Evolutionary conservation across 2,113 vertebrate genomes (phyloP), one percentile per base, ranked within the genome.

Genomic region (Colossoma macropomum): DNA sequence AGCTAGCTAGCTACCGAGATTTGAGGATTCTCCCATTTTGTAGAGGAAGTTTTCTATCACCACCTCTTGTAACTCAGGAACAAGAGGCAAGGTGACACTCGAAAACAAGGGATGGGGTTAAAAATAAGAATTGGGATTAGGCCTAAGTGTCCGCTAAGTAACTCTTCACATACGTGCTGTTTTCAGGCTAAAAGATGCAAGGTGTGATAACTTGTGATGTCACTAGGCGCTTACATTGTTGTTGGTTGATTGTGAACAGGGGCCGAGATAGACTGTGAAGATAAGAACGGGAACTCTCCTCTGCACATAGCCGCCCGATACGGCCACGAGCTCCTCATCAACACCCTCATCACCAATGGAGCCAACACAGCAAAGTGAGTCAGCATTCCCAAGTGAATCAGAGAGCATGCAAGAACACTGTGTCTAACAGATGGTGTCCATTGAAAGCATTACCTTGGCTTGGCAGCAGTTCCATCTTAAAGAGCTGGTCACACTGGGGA

Each of bases 291-390:
- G 87, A 99, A 99, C 86, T 98, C 98, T 21, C 97, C 98, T 75
- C 95, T 99, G 91, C 98, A 99, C 92, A 97, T 99, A 89, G 97
- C 98, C 38, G 97, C 98, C 66, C 96, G 97, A 90, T 99, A 98
- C 1, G 98, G 98, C 89, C 98, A 99, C 72, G 98, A 99, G 92
- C 95, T 99, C 54, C 96, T 99, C 82, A 97, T 99, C 90, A 99
- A 98, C 95, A 99, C 98, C 56, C 95, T 99, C 89, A 96, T 99
- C 90, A 96, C 95, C 62, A 99, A 96, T 90, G 96, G 96, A 92
- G 98, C 98, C 88, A 97, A 99, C 92, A 97, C 96, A 13, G 95
- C 98, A 85, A 98, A 98, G 98, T 99, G 93, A 96, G 97, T 92
- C 52, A 19, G 3, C 0, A 48, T 1, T 25, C 45, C 59, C 59